Evolutionary conservation across 2,113 vertebrate genomes (phyloP), one percentile per base, ranked within the genome.

Genomic region (Sinocyclocheilus anophthalmus): DNA sequence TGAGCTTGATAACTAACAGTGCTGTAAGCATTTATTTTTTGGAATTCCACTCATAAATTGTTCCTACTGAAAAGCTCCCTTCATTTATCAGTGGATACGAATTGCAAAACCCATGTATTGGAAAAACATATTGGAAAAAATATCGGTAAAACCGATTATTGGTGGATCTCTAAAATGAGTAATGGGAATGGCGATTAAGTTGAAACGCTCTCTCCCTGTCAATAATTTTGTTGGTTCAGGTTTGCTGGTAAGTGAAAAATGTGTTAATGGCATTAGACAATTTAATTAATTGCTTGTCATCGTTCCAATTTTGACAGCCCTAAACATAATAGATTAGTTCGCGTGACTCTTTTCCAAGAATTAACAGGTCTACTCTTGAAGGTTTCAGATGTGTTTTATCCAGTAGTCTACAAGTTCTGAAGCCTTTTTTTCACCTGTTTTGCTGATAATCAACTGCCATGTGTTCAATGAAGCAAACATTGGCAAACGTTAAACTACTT

Each of bases 391-490:
- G 70, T 42, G 14, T 1, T 81, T 37, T 78, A 37, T 18, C 37
- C 1, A 14, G 24, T 30, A 57, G 37, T 37, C 57, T 37, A 13
- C 39, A 85, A 55, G 16, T 39, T 42, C n/a, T 85, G 83, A 70
- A 76, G 26, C 65, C 53, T 45, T 75, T 83, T 72, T 79, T 84
- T 76, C 22, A 77, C 26, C 70, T 81, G 77, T 72, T 88, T 48
- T 88, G 76, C 70, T 84, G 24, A 76, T 70, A 76, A 50, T 81
- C 26, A 81, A 61, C 70, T 81, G 85, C 55, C 76, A 55, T 85
- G 82, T 63, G n/a, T 39, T 88, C 88, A 88, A 16, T 67, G 59
- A 84, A 79, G 85, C 85, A 86, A 84, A 84, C 18, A 42, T 69
- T 70, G 81, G 81, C 59, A 48, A 48, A 42, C 39, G 7, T 39